A percentile compares a stretch with the other conserved stretches of the same genome.
Evolutionary conservation across 2,888 invertebrate genomes (phyloP).

Genomic region (Eupeodes latifasciatus): DNA sequence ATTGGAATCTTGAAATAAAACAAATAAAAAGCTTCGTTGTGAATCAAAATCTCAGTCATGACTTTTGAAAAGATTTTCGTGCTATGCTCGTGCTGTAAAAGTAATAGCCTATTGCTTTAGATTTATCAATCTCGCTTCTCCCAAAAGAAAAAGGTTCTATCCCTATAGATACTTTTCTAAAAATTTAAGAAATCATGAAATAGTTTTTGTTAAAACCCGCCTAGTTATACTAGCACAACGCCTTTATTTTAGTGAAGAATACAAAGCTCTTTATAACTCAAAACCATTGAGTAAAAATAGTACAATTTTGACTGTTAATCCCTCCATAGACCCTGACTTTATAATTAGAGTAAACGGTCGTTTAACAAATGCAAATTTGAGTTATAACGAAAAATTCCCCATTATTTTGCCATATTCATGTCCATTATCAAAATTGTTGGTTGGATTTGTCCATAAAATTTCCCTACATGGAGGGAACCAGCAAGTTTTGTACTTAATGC

Average conservation of each 20-base stretch:
- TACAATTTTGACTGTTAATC: neutral
- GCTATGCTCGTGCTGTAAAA: neutral
- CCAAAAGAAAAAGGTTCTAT: neutral
- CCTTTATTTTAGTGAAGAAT: conserved; percentile 17
- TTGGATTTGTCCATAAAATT: conserved; percentile 14
- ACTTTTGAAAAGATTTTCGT: conserved; percentile 5
- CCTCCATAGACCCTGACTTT: neutral
- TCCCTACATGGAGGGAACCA: conserved; percentile 10
- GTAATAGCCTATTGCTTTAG: conserved; percentile 17
- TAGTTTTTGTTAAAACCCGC: neutral
- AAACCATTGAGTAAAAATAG: neutral
- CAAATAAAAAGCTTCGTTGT: neutral
- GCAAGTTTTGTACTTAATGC: conserved; percentile 38
- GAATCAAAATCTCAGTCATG: neutral
- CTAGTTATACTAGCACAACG: conserved; percentile 3
- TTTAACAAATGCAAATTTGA: neutral
- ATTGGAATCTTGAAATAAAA: conserved; percentile 7
- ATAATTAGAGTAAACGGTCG: conserved; percentile 23
- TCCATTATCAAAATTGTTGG: neutral
- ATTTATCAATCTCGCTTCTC: conserved; percentile 1
- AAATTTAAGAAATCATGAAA: neutral
- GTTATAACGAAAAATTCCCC: conserved; percentile 16
- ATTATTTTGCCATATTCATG: conserved; percentile 7
- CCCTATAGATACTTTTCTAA: neutral
- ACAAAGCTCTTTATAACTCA: conserved; percentile 3